phyloP scores from a whole-genome alignment of 1,140 invertebrate species.

The Venturia canescens region DNA sequence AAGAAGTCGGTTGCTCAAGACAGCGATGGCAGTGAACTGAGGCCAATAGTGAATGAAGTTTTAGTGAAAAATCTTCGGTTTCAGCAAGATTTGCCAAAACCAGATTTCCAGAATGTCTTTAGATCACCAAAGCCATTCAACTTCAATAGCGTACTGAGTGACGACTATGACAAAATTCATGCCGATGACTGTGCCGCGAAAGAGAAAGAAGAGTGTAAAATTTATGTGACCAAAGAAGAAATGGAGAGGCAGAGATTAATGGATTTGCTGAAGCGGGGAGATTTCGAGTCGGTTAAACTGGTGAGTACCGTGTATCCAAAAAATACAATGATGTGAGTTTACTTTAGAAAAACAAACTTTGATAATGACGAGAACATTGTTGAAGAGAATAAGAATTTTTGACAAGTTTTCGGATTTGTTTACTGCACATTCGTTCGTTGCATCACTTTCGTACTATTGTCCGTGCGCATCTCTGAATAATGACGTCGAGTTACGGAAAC shows the following conservation, averaged over 20 bases:
- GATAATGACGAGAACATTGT: no score
- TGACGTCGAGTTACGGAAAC: not conserved
- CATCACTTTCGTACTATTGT: not conserved
- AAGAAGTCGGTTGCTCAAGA: constrained; percentile 29
- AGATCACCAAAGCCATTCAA: constrained; percentile 55
- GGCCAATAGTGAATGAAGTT: constrained; percentile 64
- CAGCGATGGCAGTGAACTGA: constrained; percentile 41
- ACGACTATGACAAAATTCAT: constrained; percentile 61
- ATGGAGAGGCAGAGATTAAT: constrained; percentile 65
- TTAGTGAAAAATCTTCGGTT: constrained; percentile 68
- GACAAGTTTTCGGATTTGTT: not conserved
- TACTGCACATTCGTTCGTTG: not conserved
- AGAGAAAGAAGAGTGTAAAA: constrained; percentile 55
- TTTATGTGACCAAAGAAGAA: constrained; percentile 66
- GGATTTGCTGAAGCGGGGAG: constrained; percentile 62
- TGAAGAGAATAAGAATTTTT: constrained; percentile 16
- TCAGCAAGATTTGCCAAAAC: constrained; percentile 62
- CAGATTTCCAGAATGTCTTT: constrained; percentile 14
- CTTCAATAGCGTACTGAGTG: constrained; percentile 64
- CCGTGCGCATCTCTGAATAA: constrained; percentile 2
- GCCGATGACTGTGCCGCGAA: constrained; percentile 45
- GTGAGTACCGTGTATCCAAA: constrained; percentile 60
- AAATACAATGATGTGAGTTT: constrained; percentile 14
- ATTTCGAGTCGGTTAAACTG: constrained; percentile 62
- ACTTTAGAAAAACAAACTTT: not conserved